A percentile compares a stretch with the other conserved stretches of the same genome.
Conservation (phyloP, 2,797 vertebrate species). For the Ceryle rudis region DNA sequence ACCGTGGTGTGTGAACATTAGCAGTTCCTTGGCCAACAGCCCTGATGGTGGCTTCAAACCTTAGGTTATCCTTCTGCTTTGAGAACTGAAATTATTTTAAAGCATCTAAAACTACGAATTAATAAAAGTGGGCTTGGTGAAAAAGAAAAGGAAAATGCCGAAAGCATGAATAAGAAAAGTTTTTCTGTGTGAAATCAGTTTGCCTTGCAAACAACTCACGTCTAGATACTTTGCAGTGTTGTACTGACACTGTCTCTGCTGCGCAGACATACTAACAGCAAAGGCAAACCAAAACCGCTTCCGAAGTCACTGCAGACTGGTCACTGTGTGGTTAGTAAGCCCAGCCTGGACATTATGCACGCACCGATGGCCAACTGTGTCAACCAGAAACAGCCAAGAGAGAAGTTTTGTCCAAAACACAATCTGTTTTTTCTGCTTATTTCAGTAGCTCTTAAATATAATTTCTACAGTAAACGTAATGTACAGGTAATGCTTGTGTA, state of each 20-base stretch:
- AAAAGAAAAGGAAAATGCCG: neutral
- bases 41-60: neutral
- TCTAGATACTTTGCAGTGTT: neutral
- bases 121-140: neutral
- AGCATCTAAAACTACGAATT: neutral
- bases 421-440: neutral
- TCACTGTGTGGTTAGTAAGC: neutral
- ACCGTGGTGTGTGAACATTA: rapidly evolving
- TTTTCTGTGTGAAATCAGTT: neutral
- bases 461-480: neutral
- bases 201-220: neutral
- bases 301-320: neutral
- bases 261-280: neutral
- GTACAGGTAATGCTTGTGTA: neutral
- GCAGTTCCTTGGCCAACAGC: neutral
- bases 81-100: neutral
- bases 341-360: neutral
- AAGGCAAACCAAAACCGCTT: neutral
- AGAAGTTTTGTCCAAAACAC: neutral
- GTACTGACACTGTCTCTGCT: neutral
- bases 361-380: rapidly evolving
- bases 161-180: neutral
- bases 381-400: neutral
- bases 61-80: neutral
- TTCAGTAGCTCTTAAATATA: neutral